Evolutionary conservation across 1,140 invertebrate genomes (phyloP), one percentile per base, ranked within the genome.

Genomic region (Ephestia elutella): DNA sequence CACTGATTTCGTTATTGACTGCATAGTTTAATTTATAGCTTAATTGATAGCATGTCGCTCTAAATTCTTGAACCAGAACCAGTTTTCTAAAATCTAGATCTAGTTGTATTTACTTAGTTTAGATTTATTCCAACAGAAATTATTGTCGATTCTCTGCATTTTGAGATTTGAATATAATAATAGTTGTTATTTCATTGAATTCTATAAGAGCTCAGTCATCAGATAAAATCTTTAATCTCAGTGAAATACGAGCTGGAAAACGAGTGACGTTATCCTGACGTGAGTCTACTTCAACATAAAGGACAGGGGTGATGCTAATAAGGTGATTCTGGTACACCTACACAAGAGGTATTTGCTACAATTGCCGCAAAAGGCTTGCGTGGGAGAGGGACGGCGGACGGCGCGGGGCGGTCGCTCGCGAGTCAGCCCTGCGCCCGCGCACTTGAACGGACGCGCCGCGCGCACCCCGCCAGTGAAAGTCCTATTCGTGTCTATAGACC

Each of bases 381-480:
- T 68, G 73, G 74, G 80, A 80, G 72, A 71, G 78, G 73, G 80
- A 66, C 58, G 56, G 57, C 38, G 60, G 18, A 1, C 19, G 53
- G 56, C 55, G 60, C 51, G 25, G 51, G 28, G 62, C 50, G 18
- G 21, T 30, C 38, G 54, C 75, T 44, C 38, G 73, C 71, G 72
- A 87, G 84, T 87, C 60, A 71, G 80, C 78, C 82, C 80, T 83
- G 75, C 76, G 80, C 69, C 60, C 59, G 79, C 82, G 79, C 71
- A 62, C 25, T 57, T 59, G 71, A 57, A 62, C 70, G 77, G 75
- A 80, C 82, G 82, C 66, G 66, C 60, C 60, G 63, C 49, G 59
- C 53, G 49, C 65, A 60, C 66, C 63, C 50, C 64, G 32, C 48
- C 56, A 77, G 77, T 77, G 73, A 83, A 84, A 86, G 76, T 79